Evolutionary conservation across 2,797 vertebrate species (phyloP), one percentile per base, ranked within the genome.

Genomic region (Rhinoraja longicauda): DNA sequence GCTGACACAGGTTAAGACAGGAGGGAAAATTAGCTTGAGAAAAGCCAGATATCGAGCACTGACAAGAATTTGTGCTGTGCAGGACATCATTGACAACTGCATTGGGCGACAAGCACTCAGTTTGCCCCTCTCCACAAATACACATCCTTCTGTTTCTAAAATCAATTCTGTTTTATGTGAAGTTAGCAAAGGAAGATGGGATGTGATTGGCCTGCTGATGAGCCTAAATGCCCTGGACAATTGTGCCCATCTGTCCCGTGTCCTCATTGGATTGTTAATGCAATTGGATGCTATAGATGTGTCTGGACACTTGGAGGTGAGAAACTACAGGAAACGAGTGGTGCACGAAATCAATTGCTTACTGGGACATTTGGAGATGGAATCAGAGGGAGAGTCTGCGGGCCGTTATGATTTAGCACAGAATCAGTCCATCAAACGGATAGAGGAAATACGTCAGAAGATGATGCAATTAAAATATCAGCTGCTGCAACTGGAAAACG

Each of bases 301-400:
- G 93, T 98, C 98, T 0, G 98, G 98, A 17, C 97, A 94, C 32
- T 95, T 96, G 0, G 98, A 98, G 0, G 97, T 99, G 94, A 96
- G 99, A 62, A 99, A 99, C 93, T 99, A 99, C 95, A 96, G 99
- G 73, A 98, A 98, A 93, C 98, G 98, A 95, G 98, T 99, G 0
- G 98, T 99, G 93, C 98, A 99, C 94, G 98, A 99, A 95, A 99
- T 99, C 94, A 98, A 99, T 94, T 97, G 97, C 39, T 95, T 99
- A 92, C 96, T 99, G 93, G 98, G 97, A 91, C 98, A 99, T 81
- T 95, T 99, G 94, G 99, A 99, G 94, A 95, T 99, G 93, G 99
- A 99, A 94, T 98, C 97, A 91, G 99, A 98, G 95, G 98, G 98
- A 17, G 97, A 98, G 39, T 97, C 0, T 96, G 95, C 96, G 97